Conservation (phyloP, 2,797 vertebrate species). For the Lithobates sylvaticus region DNA sequence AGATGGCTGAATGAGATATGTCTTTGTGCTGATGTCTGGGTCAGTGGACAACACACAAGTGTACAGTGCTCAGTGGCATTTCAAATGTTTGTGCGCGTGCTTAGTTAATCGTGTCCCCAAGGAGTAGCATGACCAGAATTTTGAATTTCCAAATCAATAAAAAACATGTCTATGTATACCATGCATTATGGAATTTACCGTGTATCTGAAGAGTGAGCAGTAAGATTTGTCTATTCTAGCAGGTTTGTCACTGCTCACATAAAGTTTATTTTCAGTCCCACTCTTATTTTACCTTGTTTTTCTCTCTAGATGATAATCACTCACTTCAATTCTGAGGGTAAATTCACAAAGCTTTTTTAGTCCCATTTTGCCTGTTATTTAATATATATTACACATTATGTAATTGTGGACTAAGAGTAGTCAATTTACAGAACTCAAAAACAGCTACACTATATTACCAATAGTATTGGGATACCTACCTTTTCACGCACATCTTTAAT, state of each 20-base stretch:
- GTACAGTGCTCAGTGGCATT: conserved; percentile 50
- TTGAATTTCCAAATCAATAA: conserved; percentile 53
- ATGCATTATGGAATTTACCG: conserved; percentile 23
- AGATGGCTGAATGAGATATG: conserved; percentile 38
- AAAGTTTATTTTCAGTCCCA: neutral
- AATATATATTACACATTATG: no score
- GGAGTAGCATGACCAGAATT: conserved; percentile 33
- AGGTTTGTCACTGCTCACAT: neutral
- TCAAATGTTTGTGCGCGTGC: conserved; percentile 45
- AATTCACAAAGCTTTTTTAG: no score
- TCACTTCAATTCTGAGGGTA: neutral
- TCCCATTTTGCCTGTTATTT: no score
- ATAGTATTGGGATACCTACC: no score
- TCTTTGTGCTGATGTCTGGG: conserved; percentile 42
- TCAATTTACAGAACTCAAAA: no score
- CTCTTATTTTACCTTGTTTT: neutral
- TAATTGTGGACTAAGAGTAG: no score
- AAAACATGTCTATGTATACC: conserved; percentile 2
- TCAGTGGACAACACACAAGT: conserved; percentile 46
- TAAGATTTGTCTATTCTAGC: neutral
- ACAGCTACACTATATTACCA: no score
- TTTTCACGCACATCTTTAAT: no score
- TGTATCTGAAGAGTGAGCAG: conserved; percentile 25
- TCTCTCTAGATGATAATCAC: neutral
- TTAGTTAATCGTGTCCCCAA: conserved; percentile 51